Evolutionary conservation across 2,888 invertebrate species (phyloP).

Genomic region (Eupithecia subfuscata): DNA sequence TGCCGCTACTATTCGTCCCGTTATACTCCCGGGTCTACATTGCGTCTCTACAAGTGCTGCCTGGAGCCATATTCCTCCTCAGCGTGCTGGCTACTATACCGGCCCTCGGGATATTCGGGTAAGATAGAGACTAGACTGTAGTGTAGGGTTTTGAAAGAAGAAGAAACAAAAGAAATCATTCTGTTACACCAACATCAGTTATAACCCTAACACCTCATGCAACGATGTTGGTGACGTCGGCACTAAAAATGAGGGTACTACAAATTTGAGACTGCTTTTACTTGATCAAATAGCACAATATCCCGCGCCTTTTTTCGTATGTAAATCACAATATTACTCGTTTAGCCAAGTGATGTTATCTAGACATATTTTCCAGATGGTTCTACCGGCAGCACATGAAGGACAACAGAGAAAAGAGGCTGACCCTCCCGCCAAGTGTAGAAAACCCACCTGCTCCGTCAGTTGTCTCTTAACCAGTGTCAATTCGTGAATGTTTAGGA

Average conservation of each 20-base stretch:
- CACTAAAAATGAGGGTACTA: background rate
- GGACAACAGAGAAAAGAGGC: conserved; percentile 60
- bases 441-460: conserved; percentile 23
- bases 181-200: background rate
- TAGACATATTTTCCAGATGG: conserved; percentile 61
- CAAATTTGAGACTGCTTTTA: background rate
- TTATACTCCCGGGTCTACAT: conserved; percentile 89
- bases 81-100: conserved; percentile 87
- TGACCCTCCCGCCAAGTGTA: conserved; percentile 44
- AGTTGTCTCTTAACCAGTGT: conserved; percentile 13
- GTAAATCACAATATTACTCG: background rate
- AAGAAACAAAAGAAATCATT: background rate
- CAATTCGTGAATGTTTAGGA: background rate
- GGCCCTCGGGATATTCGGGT: conserved; percentile 87
- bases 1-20: conserved; percentile 88
- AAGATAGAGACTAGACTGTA: conserved; percentile 40
- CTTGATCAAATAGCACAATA: background rate
- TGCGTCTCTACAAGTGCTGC: conserved; percentile 85
- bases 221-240: background rate
- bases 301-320: background rate
- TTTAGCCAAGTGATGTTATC: background rate
- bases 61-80: conserved; percentile 88
- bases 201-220: background rate
- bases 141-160: background rate
- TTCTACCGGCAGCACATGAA: conserved; percentile 69